Conservation (phyloP, 2,888 invertebrate genomes). For the Phengaris alcon region DNA sequence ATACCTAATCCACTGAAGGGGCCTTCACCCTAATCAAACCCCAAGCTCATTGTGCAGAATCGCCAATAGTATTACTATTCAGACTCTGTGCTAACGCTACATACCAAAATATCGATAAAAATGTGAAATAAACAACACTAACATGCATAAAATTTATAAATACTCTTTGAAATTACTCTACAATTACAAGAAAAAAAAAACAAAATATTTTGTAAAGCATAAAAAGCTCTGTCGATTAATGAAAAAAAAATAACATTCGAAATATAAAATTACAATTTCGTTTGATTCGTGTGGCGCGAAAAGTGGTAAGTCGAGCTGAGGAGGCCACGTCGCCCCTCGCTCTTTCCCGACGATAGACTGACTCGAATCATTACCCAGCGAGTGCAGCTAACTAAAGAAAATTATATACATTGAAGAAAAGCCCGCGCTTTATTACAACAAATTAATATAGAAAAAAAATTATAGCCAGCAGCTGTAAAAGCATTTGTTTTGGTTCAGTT, state of each 20-base stretch:
- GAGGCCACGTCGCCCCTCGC: conserved; percentile 57
- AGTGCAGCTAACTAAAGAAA: conserved; percentile 9
- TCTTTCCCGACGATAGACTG: conserved; percentile 57
- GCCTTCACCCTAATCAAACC: conserved; percentile 35
- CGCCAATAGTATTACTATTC: not conserved
- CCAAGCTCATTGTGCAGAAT: conserved; percentile 30
- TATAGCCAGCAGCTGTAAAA: not conserved
- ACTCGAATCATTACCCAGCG: conserved; percentile 27
- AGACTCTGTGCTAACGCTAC: not conserved
- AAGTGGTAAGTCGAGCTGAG: conserved; percentile 39
- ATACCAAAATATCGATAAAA: not conserved
- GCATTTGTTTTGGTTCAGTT: not conserved
- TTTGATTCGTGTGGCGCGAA: conserved; percentile 47
- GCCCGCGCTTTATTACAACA: not conserved
- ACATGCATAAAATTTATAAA: not conserved
- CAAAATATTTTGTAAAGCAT: not conserved
- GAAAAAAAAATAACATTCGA: not conserved
- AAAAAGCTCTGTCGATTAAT: not conserved
- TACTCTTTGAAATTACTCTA: not conserved
- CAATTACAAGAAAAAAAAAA: not conserved
- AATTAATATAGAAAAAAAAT: not conserved
- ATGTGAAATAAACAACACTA: not conserved
- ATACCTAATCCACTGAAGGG: conserved; percentile 41
- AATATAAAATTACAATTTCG: conserved; percentile 23
- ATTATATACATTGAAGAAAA: conserved; percentile 11